Evolutionary conservation across 92 coral and sea anemone genomes (phyloP), one percentile per base, ranked within the genome.

Genomic region (Desmophyllum pertusum): DNA sequence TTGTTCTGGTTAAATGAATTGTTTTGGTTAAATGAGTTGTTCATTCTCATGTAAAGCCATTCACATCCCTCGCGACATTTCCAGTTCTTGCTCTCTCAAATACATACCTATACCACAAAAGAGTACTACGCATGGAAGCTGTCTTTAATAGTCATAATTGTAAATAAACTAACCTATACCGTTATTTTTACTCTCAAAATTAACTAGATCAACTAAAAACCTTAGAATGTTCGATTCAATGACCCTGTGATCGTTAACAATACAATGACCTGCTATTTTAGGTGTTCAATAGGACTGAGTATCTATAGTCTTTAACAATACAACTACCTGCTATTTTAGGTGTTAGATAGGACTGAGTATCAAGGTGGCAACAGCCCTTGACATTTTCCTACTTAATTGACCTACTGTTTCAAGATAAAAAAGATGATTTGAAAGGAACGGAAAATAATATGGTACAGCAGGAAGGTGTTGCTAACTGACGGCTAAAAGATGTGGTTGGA

Each of bases 351-450:
- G 55, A 71, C 76, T 76, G 3, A 21, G 41, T 2, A 27, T 23
- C 81, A 76, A 29, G 68, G 81, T 57, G 81, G 81, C 33, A 76
- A 57, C 4, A 39, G 36, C 68, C 39, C 39, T n/a, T 77, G 81
- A 39, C 52, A 40, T 77, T 39, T 77, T 38, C 59, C 2, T 3
- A 57, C 11, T 5, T 17, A 19, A 31, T 61, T 23, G 37, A 57
- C 50, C 23, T 21, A 40, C 46, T 57, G 0, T 23, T 21, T 39
- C 18, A 59, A 59, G 36, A 35, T 3, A 19, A 39, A 7, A 52
- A 41, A 33, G 35, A 74, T 18, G 33, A 5, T 17, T 77, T 30
- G 50, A 6, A 6, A 23, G 64, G 31, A 36, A 53, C 17, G n/a
- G n/a, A n/a, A 27, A 61, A 27, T n/a, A n/a, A n/a, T 11, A 78